These are phyloP conservation scores for Ashinkailepas kermadecensis DNA, from an alignment of 2,888 invertebrate genomes.

Conservation along the genomic window DNA sequence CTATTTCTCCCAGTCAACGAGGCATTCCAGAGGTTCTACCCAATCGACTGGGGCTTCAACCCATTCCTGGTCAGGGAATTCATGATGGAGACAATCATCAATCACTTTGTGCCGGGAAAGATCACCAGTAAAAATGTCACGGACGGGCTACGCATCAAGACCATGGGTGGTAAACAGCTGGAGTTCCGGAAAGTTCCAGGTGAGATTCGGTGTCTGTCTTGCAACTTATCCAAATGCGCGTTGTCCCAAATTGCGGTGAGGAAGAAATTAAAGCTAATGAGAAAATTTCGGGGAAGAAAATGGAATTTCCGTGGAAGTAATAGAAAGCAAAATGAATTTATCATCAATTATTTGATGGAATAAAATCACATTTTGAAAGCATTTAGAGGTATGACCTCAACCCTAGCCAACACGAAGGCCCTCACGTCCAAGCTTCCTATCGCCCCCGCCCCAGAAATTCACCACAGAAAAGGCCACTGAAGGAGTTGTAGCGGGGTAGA, in stretches of 20 bases:
- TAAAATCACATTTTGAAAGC: no score
- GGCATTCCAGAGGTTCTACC: conserved; percentile 60
- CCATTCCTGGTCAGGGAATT: conserved; percentile 52
- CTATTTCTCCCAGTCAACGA: conserved; percentile 57
- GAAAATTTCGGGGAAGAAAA: neutral
- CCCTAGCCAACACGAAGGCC: no score
- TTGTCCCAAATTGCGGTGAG: no score
- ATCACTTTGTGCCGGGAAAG: conserved; percentile 35
- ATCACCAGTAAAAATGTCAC: conserved; percentile 51
- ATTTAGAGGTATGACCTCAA: neutral
- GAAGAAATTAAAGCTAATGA: no score
- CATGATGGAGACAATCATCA: conserved; percentile 32
- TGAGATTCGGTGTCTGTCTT: neutral
- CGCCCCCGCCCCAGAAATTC: no score
- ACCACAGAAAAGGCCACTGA: no score
- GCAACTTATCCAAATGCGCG: no score
- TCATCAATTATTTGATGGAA: no score
- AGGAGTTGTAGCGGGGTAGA: no score
- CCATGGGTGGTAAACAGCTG: conserved; percentile 47
- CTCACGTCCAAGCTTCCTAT: no score
- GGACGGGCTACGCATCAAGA: conserved; percentile 50
- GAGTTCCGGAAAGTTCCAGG: conserved; percentile 36
- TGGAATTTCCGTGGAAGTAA: neutral
- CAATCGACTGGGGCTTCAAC: conserved; percentile 62
- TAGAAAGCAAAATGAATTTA: neutral